Conservation (phyloP, 35 echinoderm and acorn worm species). For the Ophioderma brevispina region DNA sequence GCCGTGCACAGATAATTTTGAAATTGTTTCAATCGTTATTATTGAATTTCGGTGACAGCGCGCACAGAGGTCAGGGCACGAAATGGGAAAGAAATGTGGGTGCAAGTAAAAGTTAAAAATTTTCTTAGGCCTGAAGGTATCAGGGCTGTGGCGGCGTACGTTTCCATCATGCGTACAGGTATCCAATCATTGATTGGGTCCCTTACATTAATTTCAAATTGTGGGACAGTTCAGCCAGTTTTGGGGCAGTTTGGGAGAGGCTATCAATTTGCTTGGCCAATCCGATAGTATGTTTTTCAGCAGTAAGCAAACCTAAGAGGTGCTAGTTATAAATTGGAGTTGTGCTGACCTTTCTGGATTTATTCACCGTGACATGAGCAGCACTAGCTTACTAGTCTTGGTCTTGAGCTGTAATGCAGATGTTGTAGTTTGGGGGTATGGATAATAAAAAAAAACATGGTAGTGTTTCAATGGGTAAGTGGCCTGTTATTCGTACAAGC, state of each 20-base stretch:
- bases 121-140: background rate
- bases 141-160: background rate
- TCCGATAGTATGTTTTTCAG: background rate
- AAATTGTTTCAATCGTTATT: background rate
- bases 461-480: conserved; percentile 21
- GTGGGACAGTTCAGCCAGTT: too few species aligned
- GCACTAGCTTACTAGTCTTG: background rate
- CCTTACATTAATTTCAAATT: conserved; percentile 26
- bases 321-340: background rate
- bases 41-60: background rate
- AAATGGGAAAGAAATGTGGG: background rate
- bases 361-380: background rate
- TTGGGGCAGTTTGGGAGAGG: background rate
- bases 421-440: background rate
- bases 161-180: too few species aligned
- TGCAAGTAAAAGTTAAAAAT: background rate
- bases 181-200: conserved; percentile 18
- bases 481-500: background rate
- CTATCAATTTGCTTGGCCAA: background rate
- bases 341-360: background rate
- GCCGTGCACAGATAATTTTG: background rate
- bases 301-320: background rate
- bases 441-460: background rate
- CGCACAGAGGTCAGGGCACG: background rate
- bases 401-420: conserved; percentile 23